Evolutionary conservation across 2,888 invertebrate genomes (phyloP), one percentile per base, ranked within the genome.

Genomic region (Apodemia zela): DNA sequence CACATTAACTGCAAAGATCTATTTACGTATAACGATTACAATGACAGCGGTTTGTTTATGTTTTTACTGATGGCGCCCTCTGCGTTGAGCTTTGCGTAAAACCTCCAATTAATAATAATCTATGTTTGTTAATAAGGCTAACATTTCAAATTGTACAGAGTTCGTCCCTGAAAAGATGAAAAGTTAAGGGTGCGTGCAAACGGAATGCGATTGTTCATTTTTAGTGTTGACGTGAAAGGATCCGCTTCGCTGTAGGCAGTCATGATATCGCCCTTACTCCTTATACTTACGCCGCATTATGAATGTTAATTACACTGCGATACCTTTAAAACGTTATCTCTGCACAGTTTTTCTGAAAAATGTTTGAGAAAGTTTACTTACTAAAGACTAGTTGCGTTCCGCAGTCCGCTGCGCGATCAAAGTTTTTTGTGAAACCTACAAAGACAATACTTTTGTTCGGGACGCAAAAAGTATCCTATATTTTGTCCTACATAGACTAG

Each of bases 191-290:
- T 67, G 68, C 69, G 66, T 67, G 68, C 66, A 65, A 60, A 68
- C 60, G 70, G 64, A 68, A 68, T 67, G 66, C 61, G 65, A 65
- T 69, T 67, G 67, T 65, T 65, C 60, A 65, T 51, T 66, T 66
- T 68, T 61, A 65, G 58, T 65, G 68, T 66, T 73, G 72, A 72
- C 73, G 75, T 74, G 76, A 69, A 74, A 77, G 76, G 78, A 81
- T 80, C 75, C 69, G 63, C 66, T 66, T 38, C 68, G 77, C 80
- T 78, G 69, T 66, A 72, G 79, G 85, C 78, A 74, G 73, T 80
- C 79, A 72, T 79, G 79, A 74, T 76, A 77, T 73, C 70, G 69
- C 67, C 71, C 42, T 67, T 75, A 74, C 74, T 74, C 74, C 58
- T 58, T 63, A 59, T 18, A 58, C 59, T 63, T 61, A 61, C 57